A percentile compares a stretch with the other conserved stretches of the same genome.
Conservation (phyloP, 2,797 vertebrate species). For the Acrossocheilus fasciatus region DNA sequence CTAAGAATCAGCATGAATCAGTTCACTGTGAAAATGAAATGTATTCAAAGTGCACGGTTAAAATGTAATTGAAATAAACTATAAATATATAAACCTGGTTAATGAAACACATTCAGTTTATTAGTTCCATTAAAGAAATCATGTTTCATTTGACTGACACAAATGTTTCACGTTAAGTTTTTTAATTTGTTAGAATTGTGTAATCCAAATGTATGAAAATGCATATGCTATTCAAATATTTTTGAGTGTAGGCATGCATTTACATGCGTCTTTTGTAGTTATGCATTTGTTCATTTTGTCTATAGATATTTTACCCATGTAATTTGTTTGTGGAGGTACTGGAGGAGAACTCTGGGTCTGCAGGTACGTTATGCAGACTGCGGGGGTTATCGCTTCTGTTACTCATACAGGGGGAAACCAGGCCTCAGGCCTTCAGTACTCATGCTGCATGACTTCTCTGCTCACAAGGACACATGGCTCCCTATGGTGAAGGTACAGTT, state of each 20-base stretch:
- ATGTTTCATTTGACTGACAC: no score
- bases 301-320: neutral
- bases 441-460: conserved; percentile 95
- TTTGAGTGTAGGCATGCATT: neutral
- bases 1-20: neutral
- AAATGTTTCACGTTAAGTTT: no score
- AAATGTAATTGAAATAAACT: no score
- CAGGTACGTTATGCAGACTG: conserved; percentile 86
- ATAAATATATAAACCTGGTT: no score
- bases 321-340: conserved; percentile 85
- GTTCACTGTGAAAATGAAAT: neutral
- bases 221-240: neutral
- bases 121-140: no score
- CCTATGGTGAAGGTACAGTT: conserved; percentile 88
- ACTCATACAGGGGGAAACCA: conserved; percentile 89
- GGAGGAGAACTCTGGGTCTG: conserved; percentile 93
- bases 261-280: neutral
- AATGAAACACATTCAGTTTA: no score
- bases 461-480: conserved; percentile 96
- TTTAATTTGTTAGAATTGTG: neutral
- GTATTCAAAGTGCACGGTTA: no score
- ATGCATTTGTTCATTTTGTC: neutral
- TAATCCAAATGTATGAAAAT: neutral
- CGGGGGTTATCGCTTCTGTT: conserved; percentile 93
- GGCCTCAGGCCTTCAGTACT: conserved; percentile 88